Base-by-base conservation (phyloP, 2,113 vertebrate species). In the Vombatus ursinus region DNA sequence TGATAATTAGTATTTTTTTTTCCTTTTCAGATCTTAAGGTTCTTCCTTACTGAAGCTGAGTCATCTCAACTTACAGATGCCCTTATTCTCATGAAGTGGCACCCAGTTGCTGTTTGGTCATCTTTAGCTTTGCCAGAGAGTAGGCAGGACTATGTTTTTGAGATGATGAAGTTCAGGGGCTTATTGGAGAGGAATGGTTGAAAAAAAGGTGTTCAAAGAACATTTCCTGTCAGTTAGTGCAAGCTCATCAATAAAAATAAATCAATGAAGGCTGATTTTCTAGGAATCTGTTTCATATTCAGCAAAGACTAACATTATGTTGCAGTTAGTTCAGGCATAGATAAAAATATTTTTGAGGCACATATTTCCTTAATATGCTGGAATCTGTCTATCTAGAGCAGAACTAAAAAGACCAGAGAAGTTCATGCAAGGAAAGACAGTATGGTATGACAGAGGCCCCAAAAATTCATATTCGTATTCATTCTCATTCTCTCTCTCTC, bases 211-310 rank as follows among this genome's bases (percentile, higher is more conserved):
- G 95, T 96, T 97, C 96, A 96, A 92, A 97, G 96, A 95, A 95
- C 94, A 96, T 92, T 96, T 97, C 94, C 95, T 96, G 92, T 97
- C 96, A 95, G 96, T 97, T 96, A 97, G 96, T 98, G 96, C 97
- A 97, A 98, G 97, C 96, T 90, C 97, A 91, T 98, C 97, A 48
- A 98, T 98, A 97, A 96, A 97, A 97, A 96, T 91, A 97, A 95
- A 98, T 98, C 97, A 96, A 96, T 97, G 96, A 24, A 91, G 31
- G n/a, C 96, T 96, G 96, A 95, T 97, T 97, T 97, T 98, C 97
- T 97, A 98, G 97, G 97, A 98, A 97, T 98, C 95, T 96, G 96
- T 92, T 97, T 97, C 94, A 31, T 96, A 96, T 96, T 96, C 96
- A 97, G 92, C 96, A 93, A 97, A 95, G 61, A 31, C 22, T 95